A percentile compares a stretch with the other conserved stretches of the same genome.
Evolutionary conservation across 2,113 vertebrate species (phyloP).

Genomic region (Madoqua kirkii): DNA sequence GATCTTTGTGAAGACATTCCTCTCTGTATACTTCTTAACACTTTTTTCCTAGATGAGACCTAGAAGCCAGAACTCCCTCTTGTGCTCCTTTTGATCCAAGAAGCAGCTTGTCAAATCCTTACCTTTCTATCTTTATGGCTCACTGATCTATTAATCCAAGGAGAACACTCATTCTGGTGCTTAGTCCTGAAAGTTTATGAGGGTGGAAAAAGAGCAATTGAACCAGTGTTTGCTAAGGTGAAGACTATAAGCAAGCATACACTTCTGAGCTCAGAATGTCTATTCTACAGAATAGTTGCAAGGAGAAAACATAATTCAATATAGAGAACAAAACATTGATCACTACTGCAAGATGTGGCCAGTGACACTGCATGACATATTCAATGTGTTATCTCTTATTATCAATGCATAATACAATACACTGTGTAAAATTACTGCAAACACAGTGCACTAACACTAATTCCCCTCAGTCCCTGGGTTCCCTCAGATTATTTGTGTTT

Average conservation of each 20-base stretch:
- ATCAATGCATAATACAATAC: background rate
- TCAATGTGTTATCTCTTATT: background rate
- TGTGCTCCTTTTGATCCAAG: background rate
- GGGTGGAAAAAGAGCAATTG: background rate
- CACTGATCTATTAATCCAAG: background rate
- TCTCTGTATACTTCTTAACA: background rate
- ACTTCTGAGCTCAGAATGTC: background rate
- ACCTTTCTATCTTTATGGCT: background rate
- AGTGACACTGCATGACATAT: background rate
- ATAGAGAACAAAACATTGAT: background rate
- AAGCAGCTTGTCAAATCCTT: background rate
- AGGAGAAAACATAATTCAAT: background rate
- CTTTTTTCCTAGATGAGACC: background rate
- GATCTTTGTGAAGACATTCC: background rate
- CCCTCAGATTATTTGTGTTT: background rate
- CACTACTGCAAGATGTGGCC: background rate
- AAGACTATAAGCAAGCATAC: background rate
- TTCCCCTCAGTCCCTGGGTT: background rate
- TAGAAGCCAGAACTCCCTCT: background rate
- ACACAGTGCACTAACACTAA: too few species aligned
- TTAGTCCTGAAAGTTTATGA: background rate
- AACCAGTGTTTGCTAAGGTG: background rate
- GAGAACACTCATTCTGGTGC: background rate
- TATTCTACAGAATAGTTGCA: background rate
- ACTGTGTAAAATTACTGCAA: background rate